Evolutionary conservation across 2,797 vertebrate species (phyloP), one percentile per base, ranked within the genome.

Genomic region (Kryptolebias ocellatus): DNA sequence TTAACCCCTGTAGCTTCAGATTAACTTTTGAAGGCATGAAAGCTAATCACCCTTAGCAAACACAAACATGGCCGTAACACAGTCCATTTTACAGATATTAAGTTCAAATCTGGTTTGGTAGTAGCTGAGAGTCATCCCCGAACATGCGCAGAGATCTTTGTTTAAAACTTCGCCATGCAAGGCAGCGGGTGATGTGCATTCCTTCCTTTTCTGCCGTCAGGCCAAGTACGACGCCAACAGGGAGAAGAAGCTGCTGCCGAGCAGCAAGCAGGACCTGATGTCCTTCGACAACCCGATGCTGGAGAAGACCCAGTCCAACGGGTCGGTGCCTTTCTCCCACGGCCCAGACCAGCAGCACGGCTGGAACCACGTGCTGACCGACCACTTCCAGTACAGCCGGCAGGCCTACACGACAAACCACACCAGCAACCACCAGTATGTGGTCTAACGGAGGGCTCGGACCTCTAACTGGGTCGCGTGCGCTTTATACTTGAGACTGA

Each of bases 201-300:
- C 2, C 15, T 1, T 29, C 67, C 47, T 82, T 11, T 71, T 84
- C 34, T 77, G 3, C 58, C 53, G 16, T 60, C 85, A 98, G 97
- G 97, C 97, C 53, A 99, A 99, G 83, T 98, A 97, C 0, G 97
- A 99, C 0, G 92, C 94, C 0, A 97, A 95, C 88, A 93, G 93
- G 81, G 94, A 95, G 90, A 97, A 96, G 91, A 96, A 96, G 83
- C 83, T 98, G 58, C 94, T 99, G 69, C 98, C 97, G 0, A 60
- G 93, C 39, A 82, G 93, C 2, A 87, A 95, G 0, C 93, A 93
- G 60, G 97, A 99, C 79, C 87, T 95, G 50, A 74, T 93, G 67
- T 88, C 88, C 49, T 90, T 95, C 52, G 94, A 95, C 10, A 87
- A 87, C 31, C 67, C 90, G 0, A 70, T 75, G 0, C 80, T 84